Evolutionary conservation across 2,888 invertebrate genomes (phyloP), one percentile per base, ranked within the genome.

Genomic region (Mesochorus sp.): DNA sequence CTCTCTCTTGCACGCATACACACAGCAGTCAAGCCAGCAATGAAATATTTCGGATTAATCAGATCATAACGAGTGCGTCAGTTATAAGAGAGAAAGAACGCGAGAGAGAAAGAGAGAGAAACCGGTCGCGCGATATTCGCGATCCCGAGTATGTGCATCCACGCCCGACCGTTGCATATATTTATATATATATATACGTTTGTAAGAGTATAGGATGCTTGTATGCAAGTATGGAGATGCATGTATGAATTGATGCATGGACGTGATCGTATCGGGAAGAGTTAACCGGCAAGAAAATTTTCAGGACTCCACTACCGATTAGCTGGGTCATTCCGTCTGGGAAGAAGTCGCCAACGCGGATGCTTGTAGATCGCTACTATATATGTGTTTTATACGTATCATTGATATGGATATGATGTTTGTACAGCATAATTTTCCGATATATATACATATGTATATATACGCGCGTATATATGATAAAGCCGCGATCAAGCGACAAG

Each of bases 31-130:
- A 75, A 79, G 67, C 68, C 62, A 71, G 67, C 80, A 81, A 78
- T 79, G 80, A 81, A 81, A 82, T 76, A 81, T 83, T 86, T 82
- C 77, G 80, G 84, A 83, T 83, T 85, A 83, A 84, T 85, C 82
- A 80, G 82, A 84, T 86, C 84, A 84, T 80, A 79, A 82, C 75
- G 80, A 83, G 83, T 74, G 74, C 77, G 76, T 75, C 62, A 72
- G 71, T 75, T 59, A 49, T 49, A 59, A 17, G 49, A 26, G 39
- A 59, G 5, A 28, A 12, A 61, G 24, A 59, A 24, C 37, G 24
- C 21, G 64, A 37, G 26, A 49, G 71, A 42, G 61, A 62, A 42
- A 71, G 24, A 49, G 6, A 49, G 24, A 49, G 28, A 34, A 86
- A 86, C 86, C 85, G 85, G 86, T 86, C 82, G 70, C 64, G 34